Percentiles rank a stretch among this genome's conserved stretches.
phyloP scores from a whole-genome alignment of 2,113 vertebrate species.

The Chaetorhynchus papuensis region DNA sequence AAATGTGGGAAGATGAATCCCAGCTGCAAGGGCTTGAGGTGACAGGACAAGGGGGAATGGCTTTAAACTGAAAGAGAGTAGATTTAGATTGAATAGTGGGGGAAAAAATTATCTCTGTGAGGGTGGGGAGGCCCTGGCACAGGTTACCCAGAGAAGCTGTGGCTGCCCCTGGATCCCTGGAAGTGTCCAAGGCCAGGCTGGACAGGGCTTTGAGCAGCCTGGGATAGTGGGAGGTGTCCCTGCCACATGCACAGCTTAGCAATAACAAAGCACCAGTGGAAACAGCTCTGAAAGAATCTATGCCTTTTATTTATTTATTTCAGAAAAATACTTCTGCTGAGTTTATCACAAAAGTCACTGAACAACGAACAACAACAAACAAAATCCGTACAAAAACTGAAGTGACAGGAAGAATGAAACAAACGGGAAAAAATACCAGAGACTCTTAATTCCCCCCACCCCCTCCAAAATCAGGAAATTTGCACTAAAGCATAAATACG shows the following conservation, averaged over 20 bases:
- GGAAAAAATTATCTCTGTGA: neutral
- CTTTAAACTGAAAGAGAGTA: neutral
- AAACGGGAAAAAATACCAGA: conserved; percentile 26
- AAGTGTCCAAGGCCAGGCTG: neutral
- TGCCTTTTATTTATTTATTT: conserved; percentile 77
- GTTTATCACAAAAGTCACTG: conserved; percentile 71
- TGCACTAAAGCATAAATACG: conserved; percentile 64
- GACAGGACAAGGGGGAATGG: neutral
- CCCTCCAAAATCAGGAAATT: conserved; percentile 4
- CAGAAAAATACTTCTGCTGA: conserved; percentile 76
- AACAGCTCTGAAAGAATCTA: conserved; percentile 57
- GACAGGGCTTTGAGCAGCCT: rapidly evolving
- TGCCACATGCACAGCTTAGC: neutral
- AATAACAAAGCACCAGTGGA: neutral
- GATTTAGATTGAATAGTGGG: neutral
- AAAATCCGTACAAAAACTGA: conserved; percentile 69
- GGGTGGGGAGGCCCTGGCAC: neutral
- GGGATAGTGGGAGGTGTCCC: neutral
- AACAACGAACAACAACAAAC: conserved; percentile 50
- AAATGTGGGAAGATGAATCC: neutral
- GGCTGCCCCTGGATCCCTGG: neutral
- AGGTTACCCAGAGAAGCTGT: neutral
- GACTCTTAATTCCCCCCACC: neutral
- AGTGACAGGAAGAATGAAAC: conserved; percentile 26
- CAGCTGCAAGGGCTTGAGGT: neutral